Evolutionary conservation across 2,797 vertebrate species (phyloP), one percentile per base, ranked within the genome.

Genomic region (Neosalanx taihuensis): DNA sequence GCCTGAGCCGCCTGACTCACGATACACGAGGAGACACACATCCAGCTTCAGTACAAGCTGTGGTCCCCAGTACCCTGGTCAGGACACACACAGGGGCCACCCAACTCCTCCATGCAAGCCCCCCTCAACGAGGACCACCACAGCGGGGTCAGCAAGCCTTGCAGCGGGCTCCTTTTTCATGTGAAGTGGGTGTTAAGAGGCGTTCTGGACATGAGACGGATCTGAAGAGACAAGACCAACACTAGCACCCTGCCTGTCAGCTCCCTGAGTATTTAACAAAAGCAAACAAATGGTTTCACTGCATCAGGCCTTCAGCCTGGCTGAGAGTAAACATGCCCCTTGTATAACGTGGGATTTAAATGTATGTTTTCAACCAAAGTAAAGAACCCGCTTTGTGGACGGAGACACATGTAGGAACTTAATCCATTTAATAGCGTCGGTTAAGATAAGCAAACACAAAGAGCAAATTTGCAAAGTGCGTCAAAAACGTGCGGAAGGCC

Each of bases 181-280:
- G 29, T 30, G 66, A 83, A 61, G 6, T 60, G 6, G 4, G 67
- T 41, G 64, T 65, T 65, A 61, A 67, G 64, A 15, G n/a, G 61
- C 7, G 64, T 56, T 31, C 20, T 12, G 59, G 53, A 60, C 37
- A 37, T 31, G 41, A 56, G 68, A 51, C 65, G 53, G 63, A 56
- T 75, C 70, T 69, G 69, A 70, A 20, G 53, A 75, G 51, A 75
- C 73, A 78, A 79, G n/a, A 73, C 82, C 86, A 88, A 89, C 72
- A 88, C n/a, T 4, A 51, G 62, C 85, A 71, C 75, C 74, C 79
- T 79, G 51, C 46, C 73, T 69, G 75, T 65, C 72, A 63, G 61
- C 61, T 35, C 30, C 20, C 58, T 9, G 51, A 80, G 71, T 83
- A 82, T 85, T 85, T 86, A 86, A 74, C 67, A 46, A 81, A 81